Base-by-base conservation (phyloP, 2,113 vertebrate species). In the Oxygymnocypris stewartii region DNA sequence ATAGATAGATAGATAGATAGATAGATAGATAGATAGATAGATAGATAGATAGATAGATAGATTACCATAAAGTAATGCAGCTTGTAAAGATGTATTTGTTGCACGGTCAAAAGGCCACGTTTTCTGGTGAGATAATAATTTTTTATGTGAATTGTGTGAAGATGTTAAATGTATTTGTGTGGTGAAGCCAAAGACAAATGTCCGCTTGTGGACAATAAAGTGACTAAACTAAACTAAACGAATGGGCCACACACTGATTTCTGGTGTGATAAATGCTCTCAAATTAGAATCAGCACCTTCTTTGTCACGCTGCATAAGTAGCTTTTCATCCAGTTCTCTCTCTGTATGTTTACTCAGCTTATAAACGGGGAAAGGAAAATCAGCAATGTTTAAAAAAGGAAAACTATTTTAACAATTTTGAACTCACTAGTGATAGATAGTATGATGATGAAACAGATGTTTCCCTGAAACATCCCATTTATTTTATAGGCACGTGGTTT, bases 271-370 rank as follows among this genome's bases (percentile, higher is more conserved):
- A 31, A 83, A 71, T 6, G 69, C 65, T 86, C 35, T 35, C 42
- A 40, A n/a, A 40, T 85, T 73, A 80, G 31, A 80, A 51, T 71
- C 85, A 59, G 63, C 20, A 18, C 37, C 23, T 75, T 73, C 73
- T 76, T 57, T 37, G n/a, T 75, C 78, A 69, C 4, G 23, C 25
- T 44, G 63, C 84, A 65, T 31, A 49, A 57, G 54, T 65, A 20
- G 47, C 35, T 86, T 67, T 67, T 67, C 61, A 82, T 67, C 25
- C 42, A 67, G 23, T 67, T 44, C 79, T 47, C n/a, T 31, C 16
- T 81, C n/a, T 47, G 51, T n/a, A 71, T 83, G 81, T 83, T 71
- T 83, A 83, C 81, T 83, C 65, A 71, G 65, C 65, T 83, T 83
- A 83, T 35, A 54, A 69, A 83, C 12, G 16, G 25, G 16, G 11